A percentile compares a stretch with the other conserved stretches of the same genome.
Conservation (phyloP, 1,140 invertebrate genomes). For the Ylistrum balloti region DNA sequence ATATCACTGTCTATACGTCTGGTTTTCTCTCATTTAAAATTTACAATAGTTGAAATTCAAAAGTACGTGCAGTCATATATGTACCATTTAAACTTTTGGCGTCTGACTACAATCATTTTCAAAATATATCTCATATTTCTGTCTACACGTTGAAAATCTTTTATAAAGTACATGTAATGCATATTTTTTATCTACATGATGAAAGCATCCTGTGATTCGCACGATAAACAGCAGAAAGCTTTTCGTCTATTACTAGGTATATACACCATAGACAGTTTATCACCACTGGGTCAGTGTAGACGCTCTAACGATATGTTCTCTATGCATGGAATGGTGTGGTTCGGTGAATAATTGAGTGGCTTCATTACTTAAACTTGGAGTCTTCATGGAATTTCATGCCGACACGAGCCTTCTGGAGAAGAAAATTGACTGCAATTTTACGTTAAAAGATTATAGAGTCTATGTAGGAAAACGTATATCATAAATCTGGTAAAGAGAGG, state of each 20-base stretch:
- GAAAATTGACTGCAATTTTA: constrained; percentile 5
- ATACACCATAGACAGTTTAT: constrained; percentile 35
- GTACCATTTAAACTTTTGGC: no score
- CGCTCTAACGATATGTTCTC: neutral
- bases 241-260: neutral
- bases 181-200: constrained; percentile 13
- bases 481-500: neutral
- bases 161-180: neutral
- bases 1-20: no score
- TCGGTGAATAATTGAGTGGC: neutral
- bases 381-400: neutral
- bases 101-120: no score
- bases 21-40: no score
- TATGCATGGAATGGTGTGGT: neutral
- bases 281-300: neutral
- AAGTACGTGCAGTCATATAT: no score
- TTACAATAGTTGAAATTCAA: no score
- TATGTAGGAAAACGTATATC: neutral
- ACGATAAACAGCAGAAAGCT: neutral
- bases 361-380: neutral
- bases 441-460: neutral
- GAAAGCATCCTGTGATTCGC: neutral
- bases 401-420: neutral
- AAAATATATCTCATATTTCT: neutral
- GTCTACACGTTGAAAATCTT: neutral